phyloP scores from a whole-genome alignment of 2,888 invertebrate genomes.

The Orthonevra nobilis region DNA sequence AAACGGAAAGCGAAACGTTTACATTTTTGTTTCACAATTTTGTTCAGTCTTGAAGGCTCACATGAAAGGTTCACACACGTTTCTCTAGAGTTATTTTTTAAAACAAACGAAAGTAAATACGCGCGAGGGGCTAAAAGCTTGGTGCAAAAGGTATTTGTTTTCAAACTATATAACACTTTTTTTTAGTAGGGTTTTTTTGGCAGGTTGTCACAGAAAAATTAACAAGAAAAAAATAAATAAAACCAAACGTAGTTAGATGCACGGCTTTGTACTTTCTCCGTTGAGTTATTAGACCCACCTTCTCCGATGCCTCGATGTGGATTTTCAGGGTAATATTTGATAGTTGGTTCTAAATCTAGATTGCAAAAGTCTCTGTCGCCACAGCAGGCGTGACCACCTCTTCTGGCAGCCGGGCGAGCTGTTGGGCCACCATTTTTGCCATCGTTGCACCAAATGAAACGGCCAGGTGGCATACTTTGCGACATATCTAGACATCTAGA shows the following conservation, averaged over 20 bases:
- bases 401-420: constrained; percentile 76
- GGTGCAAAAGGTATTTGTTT: constrained; percentile 53
- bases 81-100: constrained; percentile 44
- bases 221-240: no score
- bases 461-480: constrained; percentile 79
- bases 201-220: constrained; percentile 67
- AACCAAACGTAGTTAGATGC: constrained; percentile 66
- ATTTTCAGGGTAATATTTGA: constrained; percentile 75
- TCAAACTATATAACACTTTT: constrained; percentile 34
- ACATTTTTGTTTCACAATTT: no score
- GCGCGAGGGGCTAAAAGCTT: constrained; percentile 59
- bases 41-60: constrained; percentile 25
- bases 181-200: constrained; percentile 65
- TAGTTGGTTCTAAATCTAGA: constrained; percentile 80
- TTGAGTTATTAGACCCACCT: constrained; percentile 70
- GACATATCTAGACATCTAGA: constrained; percentile 78
- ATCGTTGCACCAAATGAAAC: constrained; percentile 80
- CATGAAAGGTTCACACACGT: constrained; percentile 38
- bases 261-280: constrained; percentile 27
- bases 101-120: constrained; percentile 48
- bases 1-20: no score
- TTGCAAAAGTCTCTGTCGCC: constrained; percentile 79
- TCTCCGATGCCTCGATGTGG: constrained; percentile 71
- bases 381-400: constrained; percentile 79
- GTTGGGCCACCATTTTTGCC: constrained; percentile 78